Conservation (phyloP, 2,888 invertebrate genomes). For the Baronia brevicornis region DNA sequence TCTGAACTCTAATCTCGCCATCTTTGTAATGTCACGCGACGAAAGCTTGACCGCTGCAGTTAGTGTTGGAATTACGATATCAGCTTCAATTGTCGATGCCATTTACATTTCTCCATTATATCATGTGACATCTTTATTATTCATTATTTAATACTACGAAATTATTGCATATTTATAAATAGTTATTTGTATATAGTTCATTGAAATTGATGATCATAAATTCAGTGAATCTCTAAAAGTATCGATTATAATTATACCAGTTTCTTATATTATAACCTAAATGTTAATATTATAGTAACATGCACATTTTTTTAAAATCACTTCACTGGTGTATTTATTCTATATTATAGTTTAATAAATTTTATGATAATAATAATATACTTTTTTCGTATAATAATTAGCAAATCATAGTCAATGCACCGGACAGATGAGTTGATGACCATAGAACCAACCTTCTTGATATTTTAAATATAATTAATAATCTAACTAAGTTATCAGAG, state of each 20-base stretch:
- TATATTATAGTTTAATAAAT: neutral
- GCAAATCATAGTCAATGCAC: too few species aligned
- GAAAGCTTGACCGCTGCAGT: conserved; percentile 11
- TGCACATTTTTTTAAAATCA: neutral
- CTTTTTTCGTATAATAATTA: neutral
- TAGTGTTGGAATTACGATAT: conserved; percentile 13
- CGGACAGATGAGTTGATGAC: too few species aligned
- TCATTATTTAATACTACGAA: neutral
- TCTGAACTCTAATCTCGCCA: conserved; percentile 6
- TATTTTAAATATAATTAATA: too few species aligned
- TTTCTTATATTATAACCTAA: too few species aligned
- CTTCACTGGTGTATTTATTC: neutral
- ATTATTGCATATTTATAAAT: neutral
- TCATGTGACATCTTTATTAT: neutral
- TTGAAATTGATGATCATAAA: too few species aligned
- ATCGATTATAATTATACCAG: neutral
- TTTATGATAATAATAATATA: neutral
- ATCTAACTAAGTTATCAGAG: too few species aligned
- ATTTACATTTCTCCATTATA: conserved; percentile 4
- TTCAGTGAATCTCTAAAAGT: too few species aligned
- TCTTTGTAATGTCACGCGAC: conserved; percentile 8
- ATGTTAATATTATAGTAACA: neutral
- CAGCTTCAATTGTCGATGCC: conserved; percentile 5
- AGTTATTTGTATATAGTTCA: too few species aligned
- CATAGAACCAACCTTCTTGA: too few species aligned